Conservation (phyloP, 2,113 vertebrate genomes). For the Oryzias celebensis region DNA sequence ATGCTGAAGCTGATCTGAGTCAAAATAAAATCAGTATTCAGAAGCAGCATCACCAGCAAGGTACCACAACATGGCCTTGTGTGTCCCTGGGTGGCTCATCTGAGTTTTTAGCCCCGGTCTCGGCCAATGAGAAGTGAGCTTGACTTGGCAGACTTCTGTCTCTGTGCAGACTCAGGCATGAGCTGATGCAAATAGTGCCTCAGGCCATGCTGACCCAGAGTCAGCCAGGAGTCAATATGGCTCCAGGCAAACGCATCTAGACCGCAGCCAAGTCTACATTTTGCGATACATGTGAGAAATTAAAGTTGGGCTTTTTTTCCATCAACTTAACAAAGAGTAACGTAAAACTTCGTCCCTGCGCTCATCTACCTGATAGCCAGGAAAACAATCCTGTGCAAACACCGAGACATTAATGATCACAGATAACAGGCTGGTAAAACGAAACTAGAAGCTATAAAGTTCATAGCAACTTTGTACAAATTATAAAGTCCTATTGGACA, state of each 20-base stretch:
- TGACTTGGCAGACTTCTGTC: constrained; percentile 40
- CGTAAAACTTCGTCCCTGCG: constrained; percentile 17
- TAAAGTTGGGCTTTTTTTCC: constrained; percentile 27
- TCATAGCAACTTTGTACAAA: constrained; percentile 20
- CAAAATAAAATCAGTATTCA: constrained; percentile 54
- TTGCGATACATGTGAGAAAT: constrained; percentile 34
- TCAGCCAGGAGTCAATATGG: constrained; percentile 66
- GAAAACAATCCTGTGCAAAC: not conserved
- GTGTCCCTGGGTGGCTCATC: constrained; percentile 15
- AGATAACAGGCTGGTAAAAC: constrained; percentile 26
- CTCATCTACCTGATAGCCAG: constrained; percentile 4
- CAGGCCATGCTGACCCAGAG: constrained; percentile 55
- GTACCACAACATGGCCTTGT: constrained; percentile 38
- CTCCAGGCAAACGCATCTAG: constrained; percentile 62
- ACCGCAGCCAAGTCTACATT: constrained; percentile 21
- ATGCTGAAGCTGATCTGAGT: constrained; percentile 25
- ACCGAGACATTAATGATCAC: constrained; percentile 3
- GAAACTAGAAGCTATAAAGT: constrained; percentile 23
- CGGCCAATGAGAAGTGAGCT: constrained; percentile 44
- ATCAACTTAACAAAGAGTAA: constrained; percentile 40
- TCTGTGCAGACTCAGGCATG: constrained; percentile 50
- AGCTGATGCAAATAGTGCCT: constrained; percentile 46
- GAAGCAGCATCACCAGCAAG: constrained; percentile 33
- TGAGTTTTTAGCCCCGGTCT: constrained; percentile 40
- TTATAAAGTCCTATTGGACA: constrained; percentile 6